Evolutionary conservation across 2,797 vertebrate species (phyloP).

Genomic region (Diplodus puntazzo): DNA sequence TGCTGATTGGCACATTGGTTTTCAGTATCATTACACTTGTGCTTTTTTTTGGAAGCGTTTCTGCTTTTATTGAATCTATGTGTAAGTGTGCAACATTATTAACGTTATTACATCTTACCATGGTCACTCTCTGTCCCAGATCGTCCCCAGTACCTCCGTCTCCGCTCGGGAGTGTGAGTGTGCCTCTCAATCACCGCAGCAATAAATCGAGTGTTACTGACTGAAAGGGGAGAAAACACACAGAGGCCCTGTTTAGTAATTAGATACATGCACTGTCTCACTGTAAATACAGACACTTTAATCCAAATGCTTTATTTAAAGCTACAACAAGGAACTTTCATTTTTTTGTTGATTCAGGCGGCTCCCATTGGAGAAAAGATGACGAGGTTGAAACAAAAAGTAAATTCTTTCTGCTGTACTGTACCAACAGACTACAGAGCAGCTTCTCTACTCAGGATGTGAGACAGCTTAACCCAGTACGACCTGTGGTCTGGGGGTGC

Average conservation of each 20-base stretch:
- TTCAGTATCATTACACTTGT: not conserved
- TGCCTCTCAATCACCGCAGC: conserved; percentile 97
- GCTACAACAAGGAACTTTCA: too few relatives aligned
- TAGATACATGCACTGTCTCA: not conserved
- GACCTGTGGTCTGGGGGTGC: too few relatives aligned
- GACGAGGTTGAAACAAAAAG: too few relatives aligned
- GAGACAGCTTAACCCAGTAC: too few relatives aligned
- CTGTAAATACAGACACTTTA: not conserved
- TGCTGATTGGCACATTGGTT: not conserved
- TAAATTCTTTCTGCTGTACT: too few relatives aligned
- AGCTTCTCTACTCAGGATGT: too few relatives aligned
- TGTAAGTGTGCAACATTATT: not conserved
- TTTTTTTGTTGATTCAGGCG: too few relatives aligned
- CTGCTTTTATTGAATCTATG: not conserved
- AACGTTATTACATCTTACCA: conserved; percentile 83
- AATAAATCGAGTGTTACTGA: conserved; percentile 98
- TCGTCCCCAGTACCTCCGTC: conserved; percentile 97
- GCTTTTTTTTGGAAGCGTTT: not conserved
- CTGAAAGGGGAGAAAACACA: conserved; percentile 79
- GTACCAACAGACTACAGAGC: too few relatives aligned
- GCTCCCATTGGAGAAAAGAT: too few relatives aligned
- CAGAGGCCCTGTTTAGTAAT: not conserved
- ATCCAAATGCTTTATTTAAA: not conserved
- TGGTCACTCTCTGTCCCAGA: conserved; percentile 98
- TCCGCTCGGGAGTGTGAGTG: conserved; percentile 95